Percentiles rank a stretch among this genome's conserved stretches.
These are phyloP conservation scores for Sceloporus tristichus DNA, from an alignment of 2,113 vertebrate species.

Conservation along the genomic window DNA sequence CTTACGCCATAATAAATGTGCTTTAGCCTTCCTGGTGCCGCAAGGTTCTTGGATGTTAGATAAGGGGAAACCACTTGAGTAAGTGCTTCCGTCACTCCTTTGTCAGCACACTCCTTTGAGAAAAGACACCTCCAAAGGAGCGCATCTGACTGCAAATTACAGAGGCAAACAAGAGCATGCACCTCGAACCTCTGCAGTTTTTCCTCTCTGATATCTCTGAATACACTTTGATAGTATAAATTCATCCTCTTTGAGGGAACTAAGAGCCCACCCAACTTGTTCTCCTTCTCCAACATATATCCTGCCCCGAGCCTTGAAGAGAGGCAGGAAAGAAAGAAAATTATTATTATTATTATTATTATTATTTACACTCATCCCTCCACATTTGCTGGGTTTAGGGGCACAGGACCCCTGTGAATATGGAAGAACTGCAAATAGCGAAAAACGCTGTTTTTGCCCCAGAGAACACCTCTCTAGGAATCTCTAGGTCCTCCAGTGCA, in stretches of 20 bases:
- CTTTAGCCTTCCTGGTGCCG: neutral
- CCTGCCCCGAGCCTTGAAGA: too few species aligned
- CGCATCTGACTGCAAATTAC: constrained; percentile 17
- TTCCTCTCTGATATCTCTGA: constrained; percentile 54
- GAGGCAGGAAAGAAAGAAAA: too few species aligned
- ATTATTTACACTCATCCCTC: too few species aligned
- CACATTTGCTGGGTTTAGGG: too few species aligned
- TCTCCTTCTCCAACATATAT: constrained; percentile 49
- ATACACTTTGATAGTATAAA: constrained; percentile 50
- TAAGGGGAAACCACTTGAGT: neutral
- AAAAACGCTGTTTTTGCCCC: too few species aligned
- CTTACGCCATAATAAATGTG: neutral
- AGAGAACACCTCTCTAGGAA: too few species aligned
- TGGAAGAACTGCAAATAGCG: too few species aligned
- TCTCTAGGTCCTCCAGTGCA: too few species aligned
- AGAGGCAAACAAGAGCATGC: neutral
- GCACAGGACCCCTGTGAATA: too few species aligned
- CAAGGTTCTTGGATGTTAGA: neutral
- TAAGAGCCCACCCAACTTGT: neutral
- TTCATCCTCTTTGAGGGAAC: constrained; percentile 38
- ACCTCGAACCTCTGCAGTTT: constrained; percentile 10
- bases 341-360: too few species aligned
- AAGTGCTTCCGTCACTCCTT: neutral
- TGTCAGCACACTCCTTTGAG: neutral
- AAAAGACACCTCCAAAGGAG: too few species aligned